These are phyloP conservation scores for Poecile montanus DNA, from an alignment of 2,797 vertebrate species.

Conservation along the genomic window DNA sequence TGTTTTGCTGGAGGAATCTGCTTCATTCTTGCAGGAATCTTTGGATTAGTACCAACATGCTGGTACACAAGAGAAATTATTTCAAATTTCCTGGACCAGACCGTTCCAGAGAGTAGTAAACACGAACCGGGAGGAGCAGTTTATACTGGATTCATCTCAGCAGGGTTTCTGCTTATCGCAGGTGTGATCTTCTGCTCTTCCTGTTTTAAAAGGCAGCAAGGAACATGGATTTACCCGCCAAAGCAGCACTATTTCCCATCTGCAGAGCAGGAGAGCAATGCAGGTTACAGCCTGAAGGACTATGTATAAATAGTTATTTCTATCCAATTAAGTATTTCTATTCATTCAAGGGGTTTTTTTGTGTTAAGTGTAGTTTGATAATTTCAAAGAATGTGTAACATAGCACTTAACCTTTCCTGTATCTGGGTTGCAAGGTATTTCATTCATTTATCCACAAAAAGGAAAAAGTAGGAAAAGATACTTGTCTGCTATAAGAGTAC, in stretches of 20 bases:
- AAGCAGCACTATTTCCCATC: slow-evolving; percentile 68
- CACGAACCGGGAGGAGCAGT: slow-evolving; percentile 90
- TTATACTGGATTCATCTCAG: slow-evolving; percentile 88
- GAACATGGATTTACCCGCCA: slow-evolving; percentile 62
- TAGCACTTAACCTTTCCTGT: background rate
- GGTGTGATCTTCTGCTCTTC: slow-evolving; percentile 89
- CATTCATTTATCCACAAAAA: background rate
- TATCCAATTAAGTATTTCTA: background rate
- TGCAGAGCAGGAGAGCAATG: slow-evolving; percentile 40
- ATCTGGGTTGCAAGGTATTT: background rate
- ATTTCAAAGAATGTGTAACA: background rate
- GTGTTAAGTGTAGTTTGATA: background rate
- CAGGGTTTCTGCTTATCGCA: slow-evolving; percentile 83
- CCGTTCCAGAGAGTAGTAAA: slow-evolving; percentile 85
- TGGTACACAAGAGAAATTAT: slow-evolving; percentile 92
- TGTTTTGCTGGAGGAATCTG: slow-evolving; percentile 86
- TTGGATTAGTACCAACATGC: slow-evolving; percentile 84
- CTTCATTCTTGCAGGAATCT: slow-evolving; percentile 84
- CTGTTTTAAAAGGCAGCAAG: slow-evolving; percentile 76
- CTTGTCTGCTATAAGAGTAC: background rate
- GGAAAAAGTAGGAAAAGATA: background rate
- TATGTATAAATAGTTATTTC: slow-evolving; percentile 72
- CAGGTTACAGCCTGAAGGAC: slow-evolving; percentile 74
- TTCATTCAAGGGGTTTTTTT: background rate
- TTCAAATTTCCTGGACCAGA: slow-evolving; percentile 82